Percentiles rank a stretch among this genome's conserved stretches.
phyloP scores from a whole-genome alignment of 2,797 vertebrate genomes.

The Poeciliopsis paucimaculata region DNA sequence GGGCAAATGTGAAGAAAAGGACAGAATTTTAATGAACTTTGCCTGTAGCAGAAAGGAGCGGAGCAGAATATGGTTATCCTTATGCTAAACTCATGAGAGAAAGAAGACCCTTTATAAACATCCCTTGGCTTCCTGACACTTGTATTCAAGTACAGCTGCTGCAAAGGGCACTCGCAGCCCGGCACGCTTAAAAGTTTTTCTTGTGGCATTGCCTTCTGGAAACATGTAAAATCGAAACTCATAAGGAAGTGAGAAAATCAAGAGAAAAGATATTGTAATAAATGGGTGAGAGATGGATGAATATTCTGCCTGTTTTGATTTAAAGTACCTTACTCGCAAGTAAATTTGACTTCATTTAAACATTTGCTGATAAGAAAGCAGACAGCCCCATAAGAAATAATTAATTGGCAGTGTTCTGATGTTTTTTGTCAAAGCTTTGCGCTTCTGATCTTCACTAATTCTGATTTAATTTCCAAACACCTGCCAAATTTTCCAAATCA shows the following conservation, averaged over 20 bases:
- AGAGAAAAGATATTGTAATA: neutral
- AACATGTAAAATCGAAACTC: constrained; percentile 28
- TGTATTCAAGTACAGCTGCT: constrained; percentile 47
- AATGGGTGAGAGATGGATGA: neutral
- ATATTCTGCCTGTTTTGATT: neutral
- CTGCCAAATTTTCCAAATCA: neutral
- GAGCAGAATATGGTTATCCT: constrained; percentile 45
- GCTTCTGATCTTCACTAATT: neutral
- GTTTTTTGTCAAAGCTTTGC: neutral
- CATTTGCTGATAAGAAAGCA: neutral
- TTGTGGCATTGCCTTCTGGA: constrained; percentile 39
- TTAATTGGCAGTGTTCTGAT: neutral
- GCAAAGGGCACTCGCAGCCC: constrained; percentile 38
- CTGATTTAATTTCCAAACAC: neutral
- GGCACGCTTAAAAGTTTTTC: constrained; percentile 41
- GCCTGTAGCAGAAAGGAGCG: constrained; percentile 24
- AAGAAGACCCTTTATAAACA: constrained; percentile 44
- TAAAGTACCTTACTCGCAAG: neutral
- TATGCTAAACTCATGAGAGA: constrained; percentile 37
- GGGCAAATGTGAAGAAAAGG: constrained; percentile 9
- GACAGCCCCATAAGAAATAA: neutral
- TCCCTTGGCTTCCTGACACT: constrained; percentile 63
- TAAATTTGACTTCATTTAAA: neutral
- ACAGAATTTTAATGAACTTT: constrained; percentile 50
- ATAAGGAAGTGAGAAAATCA: constrained; percentile 25